A percentile compares a stretch with the other conserved stretches of the same genome.
Evolutionary conservation across 2,113 vertebrate genomes (phyloP).

Genomic region (Epinephelus lanceolatus): DNA sequence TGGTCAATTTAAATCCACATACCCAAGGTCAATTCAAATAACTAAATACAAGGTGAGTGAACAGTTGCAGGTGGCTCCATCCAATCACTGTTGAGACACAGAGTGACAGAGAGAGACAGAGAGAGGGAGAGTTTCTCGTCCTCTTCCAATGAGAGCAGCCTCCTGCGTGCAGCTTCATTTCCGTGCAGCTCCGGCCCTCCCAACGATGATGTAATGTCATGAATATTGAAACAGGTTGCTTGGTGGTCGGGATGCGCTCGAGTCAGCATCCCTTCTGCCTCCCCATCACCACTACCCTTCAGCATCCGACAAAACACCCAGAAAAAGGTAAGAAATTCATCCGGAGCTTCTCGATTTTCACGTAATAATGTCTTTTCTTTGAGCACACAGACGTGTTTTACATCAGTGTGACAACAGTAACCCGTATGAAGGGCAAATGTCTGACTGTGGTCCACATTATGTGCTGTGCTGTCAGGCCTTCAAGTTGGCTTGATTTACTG

Average conservation of each 20-base stretch:
- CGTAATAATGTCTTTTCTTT: background rate
- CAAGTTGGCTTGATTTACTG: conserved; percentile 56
- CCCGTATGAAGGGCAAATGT: conserved; percentile 47
- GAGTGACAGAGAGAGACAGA: conserved; percentile 12
- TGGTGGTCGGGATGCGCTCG: conserved; percentile 77
- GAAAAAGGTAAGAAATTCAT: conserved; percentile 63
- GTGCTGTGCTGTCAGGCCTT: conserved; percentile 56
- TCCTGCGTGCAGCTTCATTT: conserved; percentile 32
- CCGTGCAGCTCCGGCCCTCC: conserved; percentile 58
- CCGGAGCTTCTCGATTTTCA: background rate
- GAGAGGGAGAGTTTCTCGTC: background rate
- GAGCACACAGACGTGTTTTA: background rate
- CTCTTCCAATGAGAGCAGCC: conserved; percentile 64
- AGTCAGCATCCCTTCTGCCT: conserved; percentile 76
- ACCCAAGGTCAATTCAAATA: conserved; percentile 37
- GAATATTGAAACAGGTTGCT: conserved; percentile 80
- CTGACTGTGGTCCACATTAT: conserved; percentile 44
- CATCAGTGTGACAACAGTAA: conserved; percentile 12
- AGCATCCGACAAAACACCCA: conserved; percentile 60
- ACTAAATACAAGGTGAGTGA: conserved; percentile 17
- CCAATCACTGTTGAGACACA: conserved; percentile 39
- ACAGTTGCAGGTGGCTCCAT: conserved; percentile 1
- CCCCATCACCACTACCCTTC: conserved; percentile 64
- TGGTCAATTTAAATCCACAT: conserved; percentile 1
- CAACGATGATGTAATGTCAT: conserved; percentile 83